phyloP scores from a whole-genome alignment of 2,888 invertebrate species.

The Diadromus collaris region DNA sequence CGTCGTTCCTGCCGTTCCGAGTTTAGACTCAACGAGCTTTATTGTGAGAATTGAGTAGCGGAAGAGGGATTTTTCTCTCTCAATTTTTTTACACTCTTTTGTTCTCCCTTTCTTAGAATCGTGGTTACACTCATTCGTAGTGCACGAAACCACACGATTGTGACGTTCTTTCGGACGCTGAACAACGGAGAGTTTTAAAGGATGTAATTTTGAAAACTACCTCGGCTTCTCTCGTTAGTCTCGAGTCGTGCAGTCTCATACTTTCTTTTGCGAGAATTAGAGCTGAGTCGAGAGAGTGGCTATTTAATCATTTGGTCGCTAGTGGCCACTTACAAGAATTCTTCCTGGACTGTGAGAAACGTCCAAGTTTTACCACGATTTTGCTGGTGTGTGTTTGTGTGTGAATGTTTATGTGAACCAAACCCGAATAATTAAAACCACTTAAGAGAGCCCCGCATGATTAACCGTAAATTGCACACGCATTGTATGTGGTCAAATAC shows the following conservation, averaged over 20 bases:
- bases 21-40: conserved; percentile 24
- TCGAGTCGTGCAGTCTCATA: background rate
- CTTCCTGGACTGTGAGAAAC: no score
- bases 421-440: no score
- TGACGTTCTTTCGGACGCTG: background rate
- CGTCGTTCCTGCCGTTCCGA: conserved; percentile 26
- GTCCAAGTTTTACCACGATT: background rate
- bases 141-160: background rate
- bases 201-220: background rate
- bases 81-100: background rate
- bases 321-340: no score
- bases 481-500: no score
- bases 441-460: no score
- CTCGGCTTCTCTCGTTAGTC: background rate
- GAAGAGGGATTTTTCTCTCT: background rate
- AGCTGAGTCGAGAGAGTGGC: background rate
- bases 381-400: background rate
- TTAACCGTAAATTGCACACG: no score
- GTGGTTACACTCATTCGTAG: background rate
- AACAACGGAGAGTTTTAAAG: background rate
- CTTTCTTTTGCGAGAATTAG: background rate
- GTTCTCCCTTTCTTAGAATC: conserved; percentile 2
- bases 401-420: no score
- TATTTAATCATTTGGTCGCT: background rate
- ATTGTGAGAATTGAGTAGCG: conserved; percentile 15